phyloP scores from a whole-genome alignment of 2,797 vertebrate genomes.

The Petrocephalus schoutedeni region DNA sequence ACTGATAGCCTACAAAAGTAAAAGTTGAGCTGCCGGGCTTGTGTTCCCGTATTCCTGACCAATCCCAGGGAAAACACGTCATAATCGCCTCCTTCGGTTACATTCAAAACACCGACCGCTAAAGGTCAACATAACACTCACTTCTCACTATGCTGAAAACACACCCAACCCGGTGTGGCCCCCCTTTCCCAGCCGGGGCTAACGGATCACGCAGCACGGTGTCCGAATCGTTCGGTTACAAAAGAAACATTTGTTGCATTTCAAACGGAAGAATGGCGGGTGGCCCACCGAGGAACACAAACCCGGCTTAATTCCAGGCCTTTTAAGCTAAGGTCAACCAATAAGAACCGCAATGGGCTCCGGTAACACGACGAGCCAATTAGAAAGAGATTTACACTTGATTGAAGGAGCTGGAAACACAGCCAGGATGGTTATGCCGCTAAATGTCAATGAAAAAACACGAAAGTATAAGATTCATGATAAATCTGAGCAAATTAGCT shows the following conservation, averaged over 20 bases:
- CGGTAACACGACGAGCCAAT: not conserved
- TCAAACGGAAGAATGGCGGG: not conserved
- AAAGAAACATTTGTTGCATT: not conserved
- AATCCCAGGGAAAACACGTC: not conserved
- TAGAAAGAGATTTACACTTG: not conserved
- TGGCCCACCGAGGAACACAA: not conserved
- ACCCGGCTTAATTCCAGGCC: not conserved
- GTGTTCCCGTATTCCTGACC: not conserved
- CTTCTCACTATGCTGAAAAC: not conserved
- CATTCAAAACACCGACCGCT: not conserved
- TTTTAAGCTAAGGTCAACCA: not conserved
- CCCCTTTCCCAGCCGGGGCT: not conserved
- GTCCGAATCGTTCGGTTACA: not conserved
- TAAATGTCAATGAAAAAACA: not conserved
- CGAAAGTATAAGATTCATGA: not conserved
- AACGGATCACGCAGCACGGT: not conserved
- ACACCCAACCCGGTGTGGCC: not conserved
- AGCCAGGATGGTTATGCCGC: not conserved
- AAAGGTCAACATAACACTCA: not conserved
- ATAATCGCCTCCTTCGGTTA: not conserved
- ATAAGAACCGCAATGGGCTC: not conserved
- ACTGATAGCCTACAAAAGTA: not conserved
- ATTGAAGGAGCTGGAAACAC: not conserved
- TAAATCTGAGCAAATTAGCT: not conserved
- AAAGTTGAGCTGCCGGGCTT: not conserved